Conservation (phyloP, 2,797 vertebrate genomes). For the Semaprochilodus insignis region DNA sequence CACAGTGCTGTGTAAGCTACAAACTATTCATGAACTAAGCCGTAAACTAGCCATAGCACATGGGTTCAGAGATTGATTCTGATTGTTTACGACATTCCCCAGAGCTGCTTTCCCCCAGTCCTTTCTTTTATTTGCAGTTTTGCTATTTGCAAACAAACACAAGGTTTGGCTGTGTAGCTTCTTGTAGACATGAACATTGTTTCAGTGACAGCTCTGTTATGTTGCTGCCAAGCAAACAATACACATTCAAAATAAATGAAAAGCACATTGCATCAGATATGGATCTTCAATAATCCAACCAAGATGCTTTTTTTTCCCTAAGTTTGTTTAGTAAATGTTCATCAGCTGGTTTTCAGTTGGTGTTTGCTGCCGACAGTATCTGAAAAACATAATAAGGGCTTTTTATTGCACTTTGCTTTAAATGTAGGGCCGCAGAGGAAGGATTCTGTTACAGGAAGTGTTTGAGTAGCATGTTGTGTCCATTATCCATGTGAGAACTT, state of each 20-base stretch:
- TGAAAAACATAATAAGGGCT: not conserved
- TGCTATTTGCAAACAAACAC: not conserved
- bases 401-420: conserved; percentile 1
- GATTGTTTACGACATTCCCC: not conserved
- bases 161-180: too few species aligned
- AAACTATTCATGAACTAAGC: too few species aligned
- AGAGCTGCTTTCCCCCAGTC: not conserved
- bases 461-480: conserved; percentile 47
- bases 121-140: not conserved
- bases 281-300: not conserved
- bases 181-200: not conserved
- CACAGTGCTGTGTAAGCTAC: too few species aligned
- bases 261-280: not conserved
- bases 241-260: not conserved
- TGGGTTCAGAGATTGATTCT: not conserved
- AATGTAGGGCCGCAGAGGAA: conserved; percentile 1
- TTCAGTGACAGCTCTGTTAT: not conserved
- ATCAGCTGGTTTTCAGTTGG: not conserved
- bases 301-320: not conserved
- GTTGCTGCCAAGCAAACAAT: not conserved
- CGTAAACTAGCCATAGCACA: not conserved
- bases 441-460: not conserved
- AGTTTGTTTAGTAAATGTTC: conserved; percentile 12
- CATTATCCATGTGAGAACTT: conserved; percentile 55
- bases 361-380: not conserved